phyloP scores from a whole-genome alignment of 2,888 invertebrate species.

The Parascotia fuliginaria region DNA sequence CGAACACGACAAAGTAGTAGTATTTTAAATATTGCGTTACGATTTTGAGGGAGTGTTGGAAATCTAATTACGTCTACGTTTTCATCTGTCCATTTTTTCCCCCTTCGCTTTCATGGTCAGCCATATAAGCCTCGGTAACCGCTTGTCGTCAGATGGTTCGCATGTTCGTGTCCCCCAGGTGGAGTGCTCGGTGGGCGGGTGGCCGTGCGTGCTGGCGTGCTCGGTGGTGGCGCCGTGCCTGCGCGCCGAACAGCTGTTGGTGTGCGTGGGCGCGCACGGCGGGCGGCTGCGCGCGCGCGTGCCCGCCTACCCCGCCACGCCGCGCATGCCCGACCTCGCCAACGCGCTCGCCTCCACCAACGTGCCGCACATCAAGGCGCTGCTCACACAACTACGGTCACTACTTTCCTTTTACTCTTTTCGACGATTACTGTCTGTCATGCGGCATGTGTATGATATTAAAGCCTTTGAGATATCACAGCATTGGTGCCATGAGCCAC shows the following conservation, averaged over 20 bases:
- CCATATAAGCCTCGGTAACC: too few species aligned
- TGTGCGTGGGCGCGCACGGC: conserved; percentile 97
- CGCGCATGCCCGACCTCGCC: conserved; percentile 92
- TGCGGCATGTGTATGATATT: too few species aligned
- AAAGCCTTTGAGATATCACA: too few species aligned
- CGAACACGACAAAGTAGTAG: too few species aligned
- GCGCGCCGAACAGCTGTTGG: conserved; percentile 95
- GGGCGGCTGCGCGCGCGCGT: conserved; percentile 97
- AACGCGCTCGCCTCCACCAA: conserved; percentile 86
- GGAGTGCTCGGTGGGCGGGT: conserved; percentile 91
- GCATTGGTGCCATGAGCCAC: too few species aligned
- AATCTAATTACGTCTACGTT: too few species aligned
- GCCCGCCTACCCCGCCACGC: conserved; percentile 94
- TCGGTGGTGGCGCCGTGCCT: conserved; percentile 96
- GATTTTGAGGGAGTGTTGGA: too few species aligned
- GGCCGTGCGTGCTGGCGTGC: conserved; percentile 96
- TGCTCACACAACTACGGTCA: conserved; percentile 85
- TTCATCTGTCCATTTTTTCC: too few species aligned
- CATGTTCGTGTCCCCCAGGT: conserved; percentile 85
- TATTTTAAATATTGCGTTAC: too few species aligned
- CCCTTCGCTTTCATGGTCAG: too few species aligned
- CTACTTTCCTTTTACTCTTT: too few species aligned
- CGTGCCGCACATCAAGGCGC: conserved; percentile 56
- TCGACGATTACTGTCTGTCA: neutral
- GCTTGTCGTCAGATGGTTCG: too few species aligned